Evolutionary conservation across 1,140 invertebrate genomes (phyloP).

Genomic region (Eriocheir sinensis): DNA sequence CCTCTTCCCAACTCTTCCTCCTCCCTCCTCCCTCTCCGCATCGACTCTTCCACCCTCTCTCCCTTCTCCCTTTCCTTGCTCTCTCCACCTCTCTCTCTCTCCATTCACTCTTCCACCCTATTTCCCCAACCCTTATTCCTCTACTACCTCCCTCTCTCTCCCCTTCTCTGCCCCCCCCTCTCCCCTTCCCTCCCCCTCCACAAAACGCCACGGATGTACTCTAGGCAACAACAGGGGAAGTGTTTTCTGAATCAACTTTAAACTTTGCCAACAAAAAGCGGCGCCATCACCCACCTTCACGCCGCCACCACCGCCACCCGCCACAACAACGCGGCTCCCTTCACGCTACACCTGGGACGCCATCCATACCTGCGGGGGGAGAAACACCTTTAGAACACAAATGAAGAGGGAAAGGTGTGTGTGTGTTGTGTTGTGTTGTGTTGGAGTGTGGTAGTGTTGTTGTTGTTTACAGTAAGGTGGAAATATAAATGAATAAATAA

Average conservation of each 20-base stretch:
- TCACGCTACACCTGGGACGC: background rate
- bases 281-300: background rate
- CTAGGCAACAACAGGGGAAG: background rate
- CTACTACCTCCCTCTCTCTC: background rate
- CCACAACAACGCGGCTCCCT: background rate
- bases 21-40: background rate
- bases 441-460: too few relatives aligned
- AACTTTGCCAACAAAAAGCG: background rate
- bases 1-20: background rate
- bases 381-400: background rate
- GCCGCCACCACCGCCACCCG: background rate
- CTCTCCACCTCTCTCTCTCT: background rate
- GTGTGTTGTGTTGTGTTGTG: too few relatives aligned
- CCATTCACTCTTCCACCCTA: background rate
- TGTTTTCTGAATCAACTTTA: background rate
- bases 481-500: too few relatives aligned
- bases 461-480: too few relatives aligned
- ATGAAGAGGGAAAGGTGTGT: background rate
- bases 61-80: background rate
- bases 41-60: background rate
- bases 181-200: background rate
- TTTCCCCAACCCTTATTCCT: background rate
- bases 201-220: background rate
- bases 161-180: background rate
- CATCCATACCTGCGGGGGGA: background rate